These are phyloP conservation scores for Dicentrarchus labrax DNA, from an alignment of 2,113 vertebrate species.

Conservation along the genomic window DNA sequence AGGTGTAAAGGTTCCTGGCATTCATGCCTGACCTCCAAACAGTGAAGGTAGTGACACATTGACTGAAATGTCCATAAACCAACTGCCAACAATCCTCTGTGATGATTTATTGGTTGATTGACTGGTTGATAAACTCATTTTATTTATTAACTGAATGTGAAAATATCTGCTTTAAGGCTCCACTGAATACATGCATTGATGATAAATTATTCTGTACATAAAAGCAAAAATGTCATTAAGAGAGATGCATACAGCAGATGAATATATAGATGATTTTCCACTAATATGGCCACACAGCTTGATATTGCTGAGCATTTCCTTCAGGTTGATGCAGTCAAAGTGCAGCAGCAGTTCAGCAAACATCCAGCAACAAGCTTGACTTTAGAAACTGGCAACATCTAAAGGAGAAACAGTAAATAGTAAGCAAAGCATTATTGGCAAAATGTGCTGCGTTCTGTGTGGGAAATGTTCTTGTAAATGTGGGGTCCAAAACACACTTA, in stretches of 20 bases:
- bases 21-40: background rate
- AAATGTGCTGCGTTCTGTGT: background rate
- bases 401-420: background rate
- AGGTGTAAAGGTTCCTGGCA: background rate
- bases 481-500: background rate
- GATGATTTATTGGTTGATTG: background rate
- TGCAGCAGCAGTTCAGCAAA: background rate
- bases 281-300: background rate
- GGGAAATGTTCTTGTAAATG: background rate
- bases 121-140: background rate
- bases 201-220: background rate
- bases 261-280: no score
- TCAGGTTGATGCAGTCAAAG: background rate
- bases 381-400: background rate
- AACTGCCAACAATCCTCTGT: background rate
- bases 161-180: background rate
- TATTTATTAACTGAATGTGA: background rate
- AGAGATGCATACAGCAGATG: background rate
- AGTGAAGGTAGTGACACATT: no score
- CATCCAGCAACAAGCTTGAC: constrained; percentile 15
- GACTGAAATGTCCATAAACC: background rate
- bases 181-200: background rate
- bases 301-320: background rate
- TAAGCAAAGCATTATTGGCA: background rate
- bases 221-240: no score